Base-by-base conservation (phyloP, 2,113 vertebrate species). In the Stigmatopora argus region DNA sequence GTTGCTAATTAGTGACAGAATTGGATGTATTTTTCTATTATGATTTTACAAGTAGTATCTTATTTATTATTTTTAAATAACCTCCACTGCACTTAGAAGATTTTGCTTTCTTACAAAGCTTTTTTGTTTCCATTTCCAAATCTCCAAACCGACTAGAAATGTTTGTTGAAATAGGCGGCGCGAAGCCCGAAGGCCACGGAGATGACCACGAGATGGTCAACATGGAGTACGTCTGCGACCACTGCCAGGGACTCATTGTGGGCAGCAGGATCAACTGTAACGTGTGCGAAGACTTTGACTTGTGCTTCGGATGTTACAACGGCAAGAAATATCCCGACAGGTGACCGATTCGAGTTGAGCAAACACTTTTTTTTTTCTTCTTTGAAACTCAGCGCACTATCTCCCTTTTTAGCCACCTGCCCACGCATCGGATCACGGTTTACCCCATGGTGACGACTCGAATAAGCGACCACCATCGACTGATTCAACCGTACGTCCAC, bases 121-220 rank as follows among this genome's bases (percentile, higher is more conserved):
- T n/a, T n/a, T n/a, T 41, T 41, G 9, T 41, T 7, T 41, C 6
- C 7, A 41, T 41, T 41, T 41, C 38, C 38, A 41, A 7, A 41
- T 41, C 4, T 41, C 38, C 38, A 41, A 41, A 7, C 38, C 9
- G 6, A 26, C 5, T 46, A 41, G 6, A 62, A 14, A 26, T 56
- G 2, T 1, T 1, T 21, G 3, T 67, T 45, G 2, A 10, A 69
- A 35, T 78, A 99, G 97, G 97, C 79, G 97, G 97, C 10, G 94
- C 96, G 66, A 97, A 96, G 73, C 97, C 97, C 0, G 94, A 99
- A 80, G 95, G 95, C 12, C 97, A 99, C 0, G 97, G 96, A 79
- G 96, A 97, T 52, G 93, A 94, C 75, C 97, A 98, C 18, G 96
- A 97, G 83, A 97, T 99, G 97, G 95, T 99, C 58, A 97, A 95